Evolutionary conservation across 2,113 vertebrate species (phyloP).

Genomic region (Drymodes brunneopygia): DNA sequence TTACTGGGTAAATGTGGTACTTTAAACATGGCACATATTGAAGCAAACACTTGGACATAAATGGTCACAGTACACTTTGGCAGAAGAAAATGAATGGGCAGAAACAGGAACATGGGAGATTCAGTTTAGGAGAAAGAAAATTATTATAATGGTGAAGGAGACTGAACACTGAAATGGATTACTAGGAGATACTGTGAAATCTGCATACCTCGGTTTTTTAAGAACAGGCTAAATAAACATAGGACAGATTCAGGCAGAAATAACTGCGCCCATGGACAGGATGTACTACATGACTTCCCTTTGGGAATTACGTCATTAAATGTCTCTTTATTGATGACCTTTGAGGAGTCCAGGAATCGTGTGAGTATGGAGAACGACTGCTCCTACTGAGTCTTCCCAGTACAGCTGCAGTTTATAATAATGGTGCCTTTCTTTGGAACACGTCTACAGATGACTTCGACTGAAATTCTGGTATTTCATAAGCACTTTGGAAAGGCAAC

Average conservation of each 20-base stretch:
- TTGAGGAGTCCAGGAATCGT: background rate
- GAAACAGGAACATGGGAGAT: background rate
- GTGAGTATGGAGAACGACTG: background rate
- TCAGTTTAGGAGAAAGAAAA: background rate
- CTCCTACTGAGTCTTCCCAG: background rate
- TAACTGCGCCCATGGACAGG: background rate
- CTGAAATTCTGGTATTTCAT: background rate
- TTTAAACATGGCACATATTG: background rate
- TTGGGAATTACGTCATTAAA: background rate
- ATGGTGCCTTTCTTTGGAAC: background rate
- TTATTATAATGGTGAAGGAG: background rate
- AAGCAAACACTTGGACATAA: background rate
- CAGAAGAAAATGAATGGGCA: background rate
- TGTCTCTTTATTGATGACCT: background rate
- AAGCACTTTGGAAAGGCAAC: background rate
- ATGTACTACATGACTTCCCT: background rate
- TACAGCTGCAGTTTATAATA: background rate
- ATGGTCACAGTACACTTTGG: background rate
- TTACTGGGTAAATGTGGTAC: background rate
- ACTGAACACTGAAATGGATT: background rate
- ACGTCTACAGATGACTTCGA: background rate
- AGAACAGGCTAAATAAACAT: background rate
- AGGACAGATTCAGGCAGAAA: background rate
- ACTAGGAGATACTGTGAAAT: background rate
- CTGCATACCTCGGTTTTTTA: background rate